phyloP scores from a whole-genome alignment of 2,113 vertebrate genomes.

The Cebidichthys violaceus region DNA sequence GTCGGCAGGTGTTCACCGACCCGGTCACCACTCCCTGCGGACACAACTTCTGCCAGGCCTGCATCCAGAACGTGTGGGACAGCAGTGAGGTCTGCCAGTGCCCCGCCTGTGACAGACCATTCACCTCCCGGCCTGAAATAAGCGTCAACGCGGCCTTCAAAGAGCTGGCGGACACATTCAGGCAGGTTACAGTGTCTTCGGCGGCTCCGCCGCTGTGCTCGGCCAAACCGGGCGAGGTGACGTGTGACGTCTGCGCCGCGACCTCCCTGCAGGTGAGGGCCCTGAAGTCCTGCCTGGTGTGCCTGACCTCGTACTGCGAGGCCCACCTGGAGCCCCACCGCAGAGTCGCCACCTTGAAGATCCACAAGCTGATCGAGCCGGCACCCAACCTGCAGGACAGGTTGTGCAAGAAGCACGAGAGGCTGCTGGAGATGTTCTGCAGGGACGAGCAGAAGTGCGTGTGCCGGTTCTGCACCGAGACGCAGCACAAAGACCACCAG shows the following conservation, averaged over 20 bases:
- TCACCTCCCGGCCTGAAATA: conserved; percentile 62
- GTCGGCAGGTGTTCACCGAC: conserved; percentile 69
- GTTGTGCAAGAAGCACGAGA: conserved; percentile 88
- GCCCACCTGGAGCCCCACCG: conserved; percentile 90
- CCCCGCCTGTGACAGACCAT: conserved; percentile 60
- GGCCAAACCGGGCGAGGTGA: conserved; percentile 82
- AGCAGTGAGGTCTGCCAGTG: conserved; percentile 51
- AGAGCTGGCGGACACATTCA: conserved; percentile 70
- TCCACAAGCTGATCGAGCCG: conserved; percentile 90
- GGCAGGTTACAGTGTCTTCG: conserved; percentile 12
- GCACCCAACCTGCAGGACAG: conserved; percentile 88
- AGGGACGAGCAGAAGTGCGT: conserved; percentile 90
- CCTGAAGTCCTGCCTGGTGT: conserved; percentile 91
- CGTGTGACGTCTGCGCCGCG: conserved; percentile 89
- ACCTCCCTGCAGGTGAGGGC: conserved; percentile 85
- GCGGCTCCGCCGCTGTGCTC: not conserved
- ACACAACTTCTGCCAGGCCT: conserved; percentile 79
- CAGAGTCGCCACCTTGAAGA: conserved; percentile 86
- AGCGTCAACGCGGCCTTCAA: conserved; percentile 76
- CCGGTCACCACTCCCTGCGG: conserved; percentile 78
- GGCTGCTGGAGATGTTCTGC: conserved; percentile 94
- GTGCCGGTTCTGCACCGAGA: conserved; percentile 93
- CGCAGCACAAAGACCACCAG: conserved; percentile 90
- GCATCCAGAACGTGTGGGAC: conserved; percentile 69
- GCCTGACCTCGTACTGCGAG: conserved; percentile 92